Base-by-base conservation (phyloP, 2,888 invertebrate species). In the Alloplasta piceator region DNA sequence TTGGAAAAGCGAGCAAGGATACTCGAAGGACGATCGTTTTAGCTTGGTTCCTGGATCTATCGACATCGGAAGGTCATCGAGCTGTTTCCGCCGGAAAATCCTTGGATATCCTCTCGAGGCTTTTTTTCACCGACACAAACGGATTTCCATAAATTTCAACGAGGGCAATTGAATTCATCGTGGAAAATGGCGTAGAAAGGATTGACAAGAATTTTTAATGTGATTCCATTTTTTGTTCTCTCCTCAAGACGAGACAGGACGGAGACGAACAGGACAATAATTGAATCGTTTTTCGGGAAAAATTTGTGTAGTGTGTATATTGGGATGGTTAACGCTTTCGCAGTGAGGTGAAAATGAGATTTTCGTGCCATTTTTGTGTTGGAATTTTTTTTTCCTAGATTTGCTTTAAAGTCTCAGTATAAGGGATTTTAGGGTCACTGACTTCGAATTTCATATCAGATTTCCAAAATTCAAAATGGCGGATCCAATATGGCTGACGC, bases 231-330 rank as follows among this genome's bases (percentile, higher is more conserved):
- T 79, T 52, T 80, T 84, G 82, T 83, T 78, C 58, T 61, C 52
- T 63, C 43, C 46, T 63, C 66, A 71, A 79, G 5, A 58, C 39
- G 50, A 9, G 67, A 36, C 43, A 75, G 66, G 56, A 48, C 26
- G 26, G 26, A 26, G 71, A 71, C 70, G 83, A 84, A 71, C n/a
- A 85, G 84, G 88, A 86, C 86, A 85, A 85, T 85, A 86, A 87
- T 85, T 76, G 82, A 80, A 82, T 83, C 61, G 76, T 80, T 82
- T 60, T 64, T 46, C 74, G 75, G 73, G 73, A 75, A 50, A 26
- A 26, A 26, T 26, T 3, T 26, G 26, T 26, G 26, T 26, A 26
- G 26, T 26, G 26, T 2, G 26, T 26, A 26, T 26, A 26, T 26
- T 26, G 26, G 26, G 26, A 3, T 26, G 26, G 26, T 26, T 26